Base-by-base conservation (phyloP, 2,797 vertebrate species). In the Salarias fasciatus region DNA sequence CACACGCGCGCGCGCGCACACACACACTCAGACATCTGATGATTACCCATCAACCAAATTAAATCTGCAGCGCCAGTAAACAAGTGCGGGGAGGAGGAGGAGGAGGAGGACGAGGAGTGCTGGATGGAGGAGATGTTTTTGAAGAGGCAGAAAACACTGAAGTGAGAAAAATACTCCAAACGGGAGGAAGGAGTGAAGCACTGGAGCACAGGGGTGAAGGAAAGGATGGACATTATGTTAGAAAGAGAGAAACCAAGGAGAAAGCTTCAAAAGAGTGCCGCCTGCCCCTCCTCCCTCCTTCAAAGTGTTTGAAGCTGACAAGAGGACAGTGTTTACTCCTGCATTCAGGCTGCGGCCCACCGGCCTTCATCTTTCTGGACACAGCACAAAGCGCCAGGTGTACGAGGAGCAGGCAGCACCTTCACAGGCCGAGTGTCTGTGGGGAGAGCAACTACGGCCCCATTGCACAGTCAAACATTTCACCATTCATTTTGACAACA, bases 381-480 rank as follows among this genome's bases (percentile, higher is more conserved):
- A 43, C 29, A 10, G 72, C 76, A 89, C 88, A 89, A 88, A 85
- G 86, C 38, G 11, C 66, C 91, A 91, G 89, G 89, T 90, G 91
- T 73, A 57, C 62, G 11, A n/a, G 35, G 24, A 0, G 46, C 28
- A 15, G 56, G 69, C 49, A 63, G 54, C 2, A 11, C 41, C 15
- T 9, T 5, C 8, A 8, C 18, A 2, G 10, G 14, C 51, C 42
- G 29, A 13, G 13, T 55, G 24, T 36, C 18, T 4, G 1, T 24
- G 18, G 18, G 18, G 18, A 24, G 24, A 24, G 18, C 18, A 2
- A 24, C 18, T 18, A 35, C 35, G 9, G 33, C 9, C 6, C 6
- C 33, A 35, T 9, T 35, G 5, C 35, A 9, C 33, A 35, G 6
- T 35, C 33, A 4, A 35, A 33, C 33, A 35, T 9, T 35, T 35